phyloP scores from a whole-genome alignment of 2,888 invertebrate species.

The Anarsia innoxiella region DNA sequence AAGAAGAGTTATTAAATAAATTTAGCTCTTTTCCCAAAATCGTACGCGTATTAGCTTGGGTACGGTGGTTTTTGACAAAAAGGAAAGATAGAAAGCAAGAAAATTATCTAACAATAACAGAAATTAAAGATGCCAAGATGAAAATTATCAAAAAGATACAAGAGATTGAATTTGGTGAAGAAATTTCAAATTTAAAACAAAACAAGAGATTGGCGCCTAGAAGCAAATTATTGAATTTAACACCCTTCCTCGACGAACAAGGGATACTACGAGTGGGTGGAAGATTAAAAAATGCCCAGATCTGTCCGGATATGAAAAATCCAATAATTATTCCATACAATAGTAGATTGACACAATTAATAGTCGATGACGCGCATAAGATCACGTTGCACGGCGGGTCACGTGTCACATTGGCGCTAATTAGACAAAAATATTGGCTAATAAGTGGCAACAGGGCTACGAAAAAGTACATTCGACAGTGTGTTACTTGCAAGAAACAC shows the following conservation, averaged over 20 bases:
- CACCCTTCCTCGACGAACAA: slow-evolving; percentile 16
- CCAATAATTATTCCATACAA: slow-evolving; percentile 15
- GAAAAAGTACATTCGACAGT: slow-evolving; percentile 10
- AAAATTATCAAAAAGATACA: slow-evolving; percentile 16
- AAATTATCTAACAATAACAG: not conserved
- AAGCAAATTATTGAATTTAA: slow-evolving; percentile 14
- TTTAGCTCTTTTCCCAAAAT: not conserved
- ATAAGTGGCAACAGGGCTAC: slow-evolving; percentile 13
- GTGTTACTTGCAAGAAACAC: slow-evolving; percentile 15
- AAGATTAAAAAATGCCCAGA: slow-evolving; percentile 4
- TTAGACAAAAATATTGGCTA: slow-evolving; percentile 19
- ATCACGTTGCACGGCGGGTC: slow-evolving; percentile 20
- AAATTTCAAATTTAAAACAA: slow-evolving; percentile 14
- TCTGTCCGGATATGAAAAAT: slow-evolving; percentile 2
- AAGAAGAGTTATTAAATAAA: not conserved
- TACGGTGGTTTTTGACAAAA: not conserved
- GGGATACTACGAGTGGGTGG: slow-evolving; percentile 14
- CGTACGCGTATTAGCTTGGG: not conserved
- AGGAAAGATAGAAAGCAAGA: not conserved
- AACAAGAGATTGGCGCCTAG: slow-evolving; percentile 9
- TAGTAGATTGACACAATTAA: slow-evolving; percentile 12
- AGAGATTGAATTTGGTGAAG: slow-evolving; percentile 11
- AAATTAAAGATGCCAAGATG: not conserved
- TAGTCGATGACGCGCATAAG: slow-evolving; percentile 18
- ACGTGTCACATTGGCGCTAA: slow-evolving; percentile 11